Evolutionary conservation across 2,888 invertebrate genomes (phyloP).

Genomic region (Aspidiotus rigidus): DNA sequence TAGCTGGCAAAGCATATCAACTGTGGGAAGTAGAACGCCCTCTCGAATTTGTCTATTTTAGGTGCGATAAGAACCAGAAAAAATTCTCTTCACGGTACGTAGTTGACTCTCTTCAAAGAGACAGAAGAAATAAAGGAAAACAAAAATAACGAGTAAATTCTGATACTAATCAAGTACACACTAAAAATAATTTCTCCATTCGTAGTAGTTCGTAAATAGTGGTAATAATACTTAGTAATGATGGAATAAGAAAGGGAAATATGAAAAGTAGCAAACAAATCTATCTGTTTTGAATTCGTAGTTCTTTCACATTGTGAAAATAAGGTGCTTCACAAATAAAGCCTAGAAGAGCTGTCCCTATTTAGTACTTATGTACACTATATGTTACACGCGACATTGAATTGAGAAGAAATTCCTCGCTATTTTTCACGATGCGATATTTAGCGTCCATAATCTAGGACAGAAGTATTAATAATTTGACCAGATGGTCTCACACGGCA

Average conservation of each 20-base stretch:
- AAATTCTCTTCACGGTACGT: background rate
- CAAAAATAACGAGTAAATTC: too few species aligned
- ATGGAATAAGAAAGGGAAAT: too few species aligned
- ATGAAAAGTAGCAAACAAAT: too few species aligned
- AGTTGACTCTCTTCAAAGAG: too few species aligned
- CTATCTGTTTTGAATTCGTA: too few species aligned
- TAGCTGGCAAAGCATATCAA: slow-evolving; percentile 9
- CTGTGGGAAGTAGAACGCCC: slow-evolving; percentile 31
- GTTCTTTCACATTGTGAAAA: background rate
- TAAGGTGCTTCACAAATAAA: background rate
- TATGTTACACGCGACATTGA: background rate
- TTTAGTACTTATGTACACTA: background rate
- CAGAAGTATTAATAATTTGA: slow-evolving; percentile 19
- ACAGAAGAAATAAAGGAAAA: too few species aligned
- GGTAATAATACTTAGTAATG: too few species aligned
- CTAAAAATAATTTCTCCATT: too few species aligned
- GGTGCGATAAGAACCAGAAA: slow-evolving; percentile 6
- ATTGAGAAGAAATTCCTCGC: background rate
- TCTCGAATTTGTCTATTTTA: slow-evolving; percentile 30
- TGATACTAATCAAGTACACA: too few species aligned
- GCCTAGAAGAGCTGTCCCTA: background rate
- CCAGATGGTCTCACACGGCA: slow-evolving; percentile 22
- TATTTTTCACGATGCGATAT: background rate
- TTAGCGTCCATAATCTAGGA: slow-evolving; percentile 14
- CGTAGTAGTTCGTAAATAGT: too few species aligned